These are phyloP conservation scores for Cotesia typhae DNA, from an alignment of 1,140 invertebrate species.

Conservation along the genomic window DNA sequence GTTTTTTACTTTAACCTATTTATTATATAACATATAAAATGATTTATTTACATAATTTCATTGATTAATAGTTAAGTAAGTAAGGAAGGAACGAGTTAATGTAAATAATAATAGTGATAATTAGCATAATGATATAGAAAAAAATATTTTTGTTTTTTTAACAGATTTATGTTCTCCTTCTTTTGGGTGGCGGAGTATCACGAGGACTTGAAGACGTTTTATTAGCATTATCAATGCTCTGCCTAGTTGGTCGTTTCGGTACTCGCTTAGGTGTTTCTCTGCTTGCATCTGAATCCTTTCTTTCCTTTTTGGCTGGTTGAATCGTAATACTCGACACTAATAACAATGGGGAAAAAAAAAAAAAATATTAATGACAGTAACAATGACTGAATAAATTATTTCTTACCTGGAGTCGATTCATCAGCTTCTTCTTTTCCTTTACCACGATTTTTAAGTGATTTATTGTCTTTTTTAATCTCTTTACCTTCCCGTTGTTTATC, in stretches of 20 bases:
- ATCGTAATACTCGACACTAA: conserved; percentile 38
- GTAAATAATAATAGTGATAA: neutral
- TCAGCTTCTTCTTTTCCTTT: conserved; percentile 63
- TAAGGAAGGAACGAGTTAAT: neutral
- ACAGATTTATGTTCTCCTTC: conserved; percentile 57
- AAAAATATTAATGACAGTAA: neutral
- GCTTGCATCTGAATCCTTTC: conserved; percentile 60
- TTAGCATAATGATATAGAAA: neutral
- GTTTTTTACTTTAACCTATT: too few species aligned
- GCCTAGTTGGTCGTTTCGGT: conserved; percentile 61
- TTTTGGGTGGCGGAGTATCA: conserved; percentile 62
- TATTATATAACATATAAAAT: neutral
- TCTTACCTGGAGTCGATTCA: conserved; percentile 43
- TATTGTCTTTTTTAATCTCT: conserved; percentile 60
- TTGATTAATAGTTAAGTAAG: neutral
- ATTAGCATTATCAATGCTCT: conserved; percentile 59
- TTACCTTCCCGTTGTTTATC: conserved; percentile 61
- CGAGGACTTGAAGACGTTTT: conserved; percentile 62
- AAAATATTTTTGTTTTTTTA: neutral
- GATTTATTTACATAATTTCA: too few species aligned
- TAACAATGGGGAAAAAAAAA: neutral
- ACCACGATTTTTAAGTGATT: conserved; percentile 57
- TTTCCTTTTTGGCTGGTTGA: conserved; percentile 58
- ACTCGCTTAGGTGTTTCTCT: conserved; percentile 59
- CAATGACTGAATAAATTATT: neutral